phyloP scores from a whole-genome alignment of 1,140 invertebrate genomes.

The Magallana ariakensis region DNA sequence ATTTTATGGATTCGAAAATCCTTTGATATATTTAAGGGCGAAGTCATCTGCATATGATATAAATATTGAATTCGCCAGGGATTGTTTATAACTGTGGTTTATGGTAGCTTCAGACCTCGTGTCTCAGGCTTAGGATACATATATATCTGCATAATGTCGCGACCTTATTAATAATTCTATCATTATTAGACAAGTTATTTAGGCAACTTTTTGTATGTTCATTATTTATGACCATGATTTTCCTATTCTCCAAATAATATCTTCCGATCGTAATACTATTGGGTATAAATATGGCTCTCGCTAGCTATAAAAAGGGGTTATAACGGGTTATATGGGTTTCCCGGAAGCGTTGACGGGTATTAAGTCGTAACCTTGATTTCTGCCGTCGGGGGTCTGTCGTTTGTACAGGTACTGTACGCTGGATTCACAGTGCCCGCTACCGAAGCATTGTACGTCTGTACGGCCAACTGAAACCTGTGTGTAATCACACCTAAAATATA shows the following conservation, averaged over 20 bases:
- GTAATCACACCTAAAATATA: too few species aligned
- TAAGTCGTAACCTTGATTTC: neutral
- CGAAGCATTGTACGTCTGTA: too few species aligned
- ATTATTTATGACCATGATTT: neutral
- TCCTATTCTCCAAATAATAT: neutral
- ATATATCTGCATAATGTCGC: neutral
- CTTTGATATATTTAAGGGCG: conserved; percentile 35
- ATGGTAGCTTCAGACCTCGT: neutral
- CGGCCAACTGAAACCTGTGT: too few species aligned
- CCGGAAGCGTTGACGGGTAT: neutral
- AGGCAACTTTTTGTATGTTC: neutral
- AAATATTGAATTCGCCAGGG: neutral
- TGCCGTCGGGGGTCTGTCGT: too few species aligned
- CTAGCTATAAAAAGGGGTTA: neutral
- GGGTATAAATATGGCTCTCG: neutral
- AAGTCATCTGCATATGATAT: conserved; percentile 23
- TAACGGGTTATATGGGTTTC: neutral
- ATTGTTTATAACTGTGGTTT: conserved; percentile 6
- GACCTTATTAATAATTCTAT: conserved; percentile 32
- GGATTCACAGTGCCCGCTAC: too few species aligned
- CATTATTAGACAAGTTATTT: conserved; percentile 16
- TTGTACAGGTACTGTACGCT: too few species aligned
- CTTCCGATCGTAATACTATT: neutral
- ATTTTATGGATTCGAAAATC: conserved; percentile 14
- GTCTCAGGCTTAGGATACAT: neutral